These are phyloP conservation scores for Psittacula cyanocephala DNA, from an alignment of 2,113 vertebrate species.

Conservation along the genomic window DNA sequence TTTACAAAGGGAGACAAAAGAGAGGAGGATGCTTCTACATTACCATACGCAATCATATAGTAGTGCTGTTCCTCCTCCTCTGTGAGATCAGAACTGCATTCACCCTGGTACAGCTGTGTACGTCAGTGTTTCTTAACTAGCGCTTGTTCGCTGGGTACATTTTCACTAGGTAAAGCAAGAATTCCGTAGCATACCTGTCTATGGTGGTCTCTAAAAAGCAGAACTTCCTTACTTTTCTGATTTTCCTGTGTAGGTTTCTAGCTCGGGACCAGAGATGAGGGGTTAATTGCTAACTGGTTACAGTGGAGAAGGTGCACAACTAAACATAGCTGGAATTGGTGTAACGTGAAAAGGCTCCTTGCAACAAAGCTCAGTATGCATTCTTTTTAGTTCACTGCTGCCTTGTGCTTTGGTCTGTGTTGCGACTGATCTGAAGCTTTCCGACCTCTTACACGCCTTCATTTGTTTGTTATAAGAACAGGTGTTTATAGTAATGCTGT, in stretches of 20 bases:
- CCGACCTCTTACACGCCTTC: neutral
- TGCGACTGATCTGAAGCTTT: conserved; percentile 1
- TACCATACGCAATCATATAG: neutral
- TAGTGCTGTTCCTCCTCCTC: neutral
- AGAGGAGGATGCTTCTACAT: neutral
- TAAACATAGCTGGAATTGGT: neutral
- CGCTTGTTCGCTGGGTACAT: neutral
- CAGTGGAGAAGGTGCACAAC: neutral
- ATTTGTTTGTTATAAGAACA: conserved; percentile 21
- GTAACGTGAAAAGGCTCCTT: neutral
- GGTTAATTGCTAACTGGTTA: neutral
- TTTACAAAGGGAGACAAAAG: neutral
- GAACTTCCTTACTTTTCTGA: neutral
- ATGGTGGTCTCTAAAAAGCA: neutral
- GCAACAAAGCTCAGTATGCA: neutral
- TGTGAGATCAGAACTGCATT: neutral
- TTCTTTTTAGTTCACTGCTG: neutral
- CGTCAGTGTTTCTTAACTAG: neutral
- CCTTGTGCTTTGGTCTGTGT: neutral
- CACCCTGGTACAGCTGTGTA: neutral
- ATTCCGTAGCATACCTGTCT: neutral
- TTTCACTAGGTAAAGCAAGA: neutral
- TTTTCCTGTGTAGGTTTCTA: neutral
- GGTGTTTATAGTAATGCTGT: conserved; percentile 32
- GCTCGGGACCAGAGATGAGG: neutral